Evolutionary conservation across 2,113 vertebrate genomes (phyloP), one percentile per base, ranked within the genome.

Genomic region (Alethe diademata): DNA sequence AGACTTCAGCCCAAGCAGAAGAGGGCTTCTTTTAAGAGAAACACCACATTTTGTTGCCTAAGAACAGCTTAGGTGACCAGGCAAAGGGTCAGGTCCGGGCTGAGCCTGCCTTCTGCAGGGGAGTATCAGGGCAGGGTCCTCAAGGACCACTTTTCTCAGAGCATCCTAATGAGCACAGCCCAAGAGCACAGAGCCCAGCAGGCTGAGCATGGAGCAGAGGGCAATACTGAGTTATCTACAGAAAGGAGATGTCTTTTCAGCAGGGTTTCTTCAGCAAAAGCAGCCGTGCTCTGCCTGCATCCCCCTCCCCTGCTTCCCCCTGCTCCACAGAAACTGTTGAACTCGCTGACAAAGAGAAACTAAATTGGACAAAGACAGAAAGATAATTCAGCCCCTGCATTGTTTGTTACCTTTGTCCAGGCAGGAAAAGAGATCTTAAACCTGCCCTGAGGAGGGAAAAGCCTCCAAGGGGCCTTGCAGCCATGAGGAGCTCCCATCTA

Each of bases 401-500:
- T 38, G 58, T 75, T 47, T 65, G 67, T n/a, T 53, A 38, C 0
- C 35, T 85, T 67, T 8, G 2, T 47, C 51, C 40, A 76, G 40
- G 71, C 35, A 61, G 40, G 61, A 40, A 72, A 60, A 71, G 45
- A 53, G 71, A 60, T 10, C 36, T 79, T 40, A 75, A 82, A 86
- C 11, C 28, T 72, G 48, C 19, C 78, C 54, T 6, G 0, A 47
- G 42, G 1, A 29, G 16, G 47, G 31, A 54, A 29, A 57, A 89
- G 14, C 28, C 56, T 58, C 38, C 25, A 45, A 81, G 35, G 53
- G 33, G 6, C 51, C 22, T 53, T 56, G 40, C 57, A 88, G 70
- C 8, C 19, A 14, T 1, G 8, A 90, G 83, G 53, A 61, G 1
- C 24, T 43, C n/a, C 25, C 2, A 0, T 3, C 29, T 6, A 19